phyloP scores from a whole-genome alignment of 2,888 invertebrate species.

The Furcula furcula region DNA sequence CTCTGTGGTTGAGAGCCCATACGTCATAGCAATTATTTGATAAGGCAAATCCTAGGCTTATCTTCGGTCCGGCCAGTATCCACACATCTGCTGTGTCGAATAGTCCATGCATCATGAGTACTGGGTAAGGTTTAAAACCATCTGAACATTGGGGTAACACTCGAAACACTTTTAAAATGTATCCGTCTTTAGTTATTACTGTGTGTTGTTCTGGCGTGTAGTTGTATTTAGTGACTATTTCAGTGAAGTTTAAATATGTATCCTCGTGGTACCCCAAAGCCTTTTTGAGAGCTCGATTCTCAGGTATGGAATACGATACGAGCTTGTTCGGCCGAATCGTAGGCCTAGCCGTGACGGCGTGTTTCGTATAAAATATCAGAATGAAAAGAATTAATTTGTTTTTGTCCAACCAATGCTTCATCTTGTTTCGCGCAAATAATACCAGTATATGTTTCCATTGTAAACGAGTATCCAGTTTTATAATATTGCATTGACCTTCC shows the following conservation, averaged over 20 bases:
- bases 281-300: slow-evolving; percentile 49
- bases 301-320: slow-evolving; percentile 47
- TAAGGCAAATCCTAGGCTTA: slow-evolving; percentile 54
- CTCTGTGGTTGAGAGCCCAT: slow-evolving; percentile 75
- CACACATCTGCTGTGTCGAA: slow-evolving; percentile 53
- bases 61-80: slow-evolving; percentile 46
- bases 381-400: slow-evolving; percentile 28
- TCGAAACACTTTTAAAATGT: slow-evolving; percentile 52
- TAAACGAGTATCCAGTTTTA: slow-evolving; percentile 57
- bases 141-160: slow-evolving; percentile 45
- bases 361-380: slow-evolving; percentile 22
- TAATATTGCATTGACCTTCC: slow-evolving; percentile 66
- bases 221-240: slow-evolving; percentile 51
- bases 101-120: slow-evolving; percentile 56
- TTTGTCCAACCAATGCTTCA: slow-evolving; percentile 27
- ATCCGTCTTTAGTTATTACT: slow-evolving; percentile 57
- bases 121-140: slow-evolving; percentile 36
- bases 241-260: slow-evolving; percentile 58
- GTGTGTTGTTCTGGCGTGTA: slow-evolving; percentile 47
- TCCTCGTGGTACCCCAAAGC: slow-evolving; percentile 59
- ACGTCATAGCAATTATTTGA: slow-evolving; percentile 80
- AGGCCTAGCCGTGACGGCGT: slow-evolving; percentile 23
- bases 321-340: slow-evolving; percentile 28
- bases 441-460: slow-evolving; percentile 49
- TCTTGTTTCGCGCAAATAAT: slow-evolving; percentile 43